A percentile compares a stretch with the other conserved stretches of the same genome.
These are phyloP conservation scores for Hydrozoanthus gracilis DNA, from an alignment of 92 coral and sea anemone genomes.

Conservation along the genomic window DNA sequence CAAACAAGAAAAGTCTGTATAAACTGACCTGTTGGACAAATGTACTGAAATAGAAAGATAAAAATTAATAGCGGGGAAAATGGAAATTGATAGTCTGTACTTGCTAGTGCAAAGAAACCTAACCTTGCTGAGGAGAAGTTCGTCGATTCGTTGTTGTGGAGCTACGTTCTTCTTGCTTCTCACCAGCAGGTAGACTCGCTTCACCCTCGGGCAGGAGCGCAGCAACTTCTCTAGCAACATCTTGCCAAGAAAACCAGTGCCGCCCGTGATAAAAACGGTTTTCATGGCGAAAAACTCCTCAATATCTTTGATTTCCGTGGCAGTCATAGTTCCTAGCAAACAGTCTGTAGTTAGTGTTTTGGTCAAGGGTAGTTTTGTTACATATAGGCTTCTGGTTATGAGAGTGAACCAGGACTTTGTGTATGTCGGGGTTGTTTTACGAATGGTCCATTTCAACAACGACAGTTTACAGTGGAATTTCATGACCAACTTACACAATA, in stretches of 20 bases:
- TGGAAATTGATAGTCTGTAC: not conserved
- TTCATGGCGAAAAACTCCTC: constrained; percentile 82
- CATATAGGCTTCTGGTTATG: no score
- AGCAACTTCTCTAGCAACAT: constrained; percentile 85
- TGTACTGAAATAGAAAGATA: no score
- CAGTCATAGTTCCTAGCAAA: constrained; percentile 13
- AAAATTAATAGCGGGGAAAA: not conserved
- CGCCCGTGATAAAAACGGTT: constrained; percentile 88
- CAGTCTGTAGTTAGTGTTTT: no score
- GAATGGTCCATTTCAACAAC: no score
- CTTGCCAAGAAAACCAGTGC: constrained; percentile 97
- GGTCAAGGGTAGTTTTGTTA: no score
- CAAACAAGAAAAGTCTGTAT: no score
- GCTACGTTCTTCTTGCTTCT: constrained; percentile 79
- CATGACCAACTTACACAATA: no score
- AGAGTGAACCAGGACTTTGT: no score
- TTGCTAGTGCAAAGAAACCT: not conserved
- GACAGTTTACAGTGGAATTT: no score
- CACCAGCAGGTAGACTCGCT: constrained; percentile 77
- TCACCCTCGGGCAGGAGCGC: constrained; percentile 81
- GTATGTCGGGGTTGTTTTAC: no score
- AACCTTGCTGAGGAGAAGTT: constrained; percentile 80
- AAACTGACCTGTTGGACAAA: no score
- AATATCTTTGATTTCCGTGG: constrained; percentile 23
- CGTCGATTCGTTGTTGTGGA: constrained; percentile 87